These are phyloP conservation scores for Anhinga rufa DNA, from an alignment of 2,113 vertebrate species.

Conservation along the genomic window DNA sequence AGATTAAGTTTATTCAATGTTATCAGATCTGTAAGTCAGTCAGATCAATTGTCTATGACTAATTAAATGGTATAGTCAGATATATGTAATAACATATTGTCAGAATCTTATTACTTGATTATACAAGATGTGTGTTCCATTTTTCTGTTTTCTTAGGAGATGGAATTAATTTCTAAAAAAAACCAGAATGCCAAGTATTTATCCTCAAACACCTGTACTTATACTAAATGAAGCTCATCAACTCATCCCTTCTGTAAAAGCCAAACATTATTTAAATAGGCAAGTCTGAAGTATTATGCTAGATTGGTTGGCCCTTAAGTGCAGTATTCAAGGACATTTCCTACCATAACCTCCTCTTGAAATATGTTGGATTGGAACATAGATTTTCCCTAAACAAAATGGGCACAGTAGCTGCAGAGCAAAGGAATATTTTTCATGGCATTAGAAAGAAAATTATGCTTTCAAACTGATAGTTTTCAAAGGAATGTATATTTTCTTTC, in stretches of 20 bases:
- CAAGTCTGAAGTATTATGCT: not conserved
- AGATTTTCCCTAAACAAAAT: not conserved
- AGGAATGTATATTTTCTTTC: not conserved
- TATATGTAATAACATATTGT: not conserved
- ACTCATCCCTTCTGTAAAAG: not conserved
- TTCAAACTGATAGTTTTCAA: not conserved
- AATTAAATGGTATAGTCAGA: not conserved
- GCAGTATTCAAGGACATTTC: conserved; percentile 33
- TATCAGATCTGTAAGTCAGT: not conserved
- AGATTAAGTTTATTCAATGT: not conserved
- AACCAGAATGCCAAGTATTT: no score
- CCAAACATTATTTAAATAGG: not conserved
- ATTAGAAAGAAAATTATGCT: not conserved
- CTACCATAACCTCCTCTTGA: conserved; percentile 8
- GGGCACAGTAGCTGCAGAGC: not conserved
- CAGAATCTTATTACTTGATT: not conserved
- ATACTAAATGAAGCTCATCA: no score
- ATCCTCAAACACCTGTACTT: no score
- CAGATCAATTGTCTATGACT: not conserved
- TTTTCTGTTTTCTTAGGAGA: not conserved
- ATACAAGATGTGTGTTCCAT: not conserved
- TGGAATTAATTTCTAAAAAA: no score
- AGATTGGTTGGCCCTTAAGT: not conserved
- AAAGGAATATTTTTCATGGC: not conserved
- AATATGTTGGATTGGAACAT: conserved; percentile 12